Percentiles rank a stretch among this genome's conserved stretches.
Conservation (phyloP, 2,888 invertebrate genomes). For the Lasioglossum calceatum region DNA sequence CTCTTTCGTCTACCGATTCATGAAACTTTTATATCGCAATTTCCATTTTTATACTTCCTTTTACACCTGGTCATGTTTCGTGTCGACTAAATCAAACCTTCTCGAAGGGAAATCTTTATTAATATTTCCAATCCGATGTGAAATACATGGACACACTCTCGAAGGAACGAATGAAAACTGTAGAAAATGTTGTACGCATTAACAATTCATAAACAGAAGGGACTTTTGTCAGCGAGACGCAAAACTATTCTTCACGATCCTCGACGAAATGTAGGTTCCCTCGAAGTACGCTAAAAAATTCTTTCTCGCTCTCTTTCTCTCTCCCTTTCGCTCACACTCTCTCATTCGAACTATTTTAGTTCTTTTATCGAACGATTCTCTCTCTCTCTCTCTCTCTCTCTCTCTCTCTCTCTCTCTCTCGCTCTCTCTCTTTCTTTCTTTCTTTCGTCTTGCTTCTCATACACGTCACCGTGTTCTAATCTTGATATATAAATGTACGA, state of each 20-base stretch:
- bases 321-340: conserved; percentile 18
- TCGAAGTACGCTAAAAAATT: conserved; percentile 68
- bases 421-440: background rate
- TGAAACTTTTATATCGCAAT: conserved; percentile 19
- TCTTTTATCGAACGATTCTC: background rate
- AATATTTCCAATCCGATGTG: background rate
- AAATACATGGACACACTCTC: background rate
- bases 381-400: background rate
- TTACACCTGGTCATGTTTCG: background rate
- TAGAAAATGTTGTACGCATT: background rate
- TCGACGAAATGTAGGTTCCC: conserved; percentile 63
- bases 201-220: conserved; percentile 37
- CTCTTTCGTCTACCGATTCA: conserved; percentile 56
- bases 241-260: conserved; percentile 43
- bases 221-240: conserved; percentile 45
- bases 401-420: background rate
- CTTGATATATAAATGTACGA: conserved; percentile 73
- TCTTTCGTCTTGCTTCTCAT: conserved; percentile 37
- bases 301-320: conserved; percentile 18
- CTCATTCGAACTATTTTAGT: conserved; percentile 18
- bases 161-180: background rate
- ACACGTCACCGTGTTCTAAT: conserved; percentile 70
- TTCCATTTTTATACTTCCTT: background rate
- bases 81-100: background rate
- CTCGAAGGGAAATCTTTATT: background rate